These are phyloP conservation scores for Lota lota DNA, from an alignment of 2,113 vertebrate genomes.

Conservation along the genomic window DNA sequence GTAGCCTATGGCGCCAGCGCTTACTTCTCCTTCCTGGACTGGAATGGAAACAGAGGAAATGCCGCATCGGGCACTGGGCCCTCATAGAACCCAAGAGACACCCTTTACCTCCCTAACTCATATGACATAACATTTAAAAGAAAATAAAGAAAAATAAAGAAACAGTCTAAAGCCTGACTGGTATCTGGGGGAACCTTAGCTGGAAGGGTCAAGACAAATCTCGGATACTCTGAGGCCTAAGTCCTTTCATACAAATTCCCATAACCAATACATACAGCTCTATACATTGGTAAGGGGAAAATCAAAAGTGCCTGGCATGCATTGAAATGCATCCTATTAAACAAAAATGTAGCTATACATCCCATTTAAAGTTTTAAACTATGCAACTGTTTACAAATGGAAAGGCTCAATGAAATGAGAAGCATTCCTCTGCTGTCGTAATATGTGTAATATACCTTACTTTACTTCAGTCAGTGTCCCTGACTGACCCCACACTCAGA, in stretches of 20 bases:
- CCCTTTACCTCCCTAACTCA: too few relatives aligned
- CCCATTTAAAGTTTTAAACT: background rate
- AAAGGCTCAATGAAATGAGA: background rate
- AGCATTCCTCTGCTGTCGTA: background rate
- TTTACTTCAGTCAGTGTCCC: too few relatives aligned
- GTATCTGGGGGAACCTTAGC: too few relatives aligned
- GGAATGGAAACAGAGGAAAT: slow-evolving; percentile 80
- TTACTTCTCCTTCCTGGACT: slow-evolving; percentile 83
- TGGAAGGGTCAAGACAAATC: too few relatives aligned
- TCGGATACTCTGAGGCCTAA: too few relatives aligned
- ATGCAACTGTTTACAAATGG: background rate
- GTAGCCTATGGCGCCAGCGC: slow-evolving; percentile 76
- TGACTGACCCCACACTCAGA: too few relatives aligned
- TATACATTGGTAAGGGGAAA: too few relatives aligned
- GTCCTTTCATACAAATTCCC: too few relatives aligned
- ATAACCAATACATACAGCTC: too few relatives aligned
- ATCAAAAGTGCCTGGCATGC: too few relatives aligned
- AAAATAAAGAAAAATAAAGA: too few relatives aligned
- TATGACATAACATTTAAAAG: too few relatives aligned
- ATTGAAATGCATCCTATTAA: background rate
- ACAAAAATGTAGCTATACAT: background rate
- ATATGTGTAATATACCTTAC: background rate
- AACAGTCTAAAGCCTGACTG: background rate
- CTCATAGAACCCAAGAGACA: slow-evolving; percentile 35
- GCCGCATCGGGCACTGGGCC: slow-evolving; percentile 80